A percentile compares a stretch with the other conserved stretches of the same genome.
Conservation (phyloP, 2,797 vertebrate species). For the Crax fasciolata region DNA sequence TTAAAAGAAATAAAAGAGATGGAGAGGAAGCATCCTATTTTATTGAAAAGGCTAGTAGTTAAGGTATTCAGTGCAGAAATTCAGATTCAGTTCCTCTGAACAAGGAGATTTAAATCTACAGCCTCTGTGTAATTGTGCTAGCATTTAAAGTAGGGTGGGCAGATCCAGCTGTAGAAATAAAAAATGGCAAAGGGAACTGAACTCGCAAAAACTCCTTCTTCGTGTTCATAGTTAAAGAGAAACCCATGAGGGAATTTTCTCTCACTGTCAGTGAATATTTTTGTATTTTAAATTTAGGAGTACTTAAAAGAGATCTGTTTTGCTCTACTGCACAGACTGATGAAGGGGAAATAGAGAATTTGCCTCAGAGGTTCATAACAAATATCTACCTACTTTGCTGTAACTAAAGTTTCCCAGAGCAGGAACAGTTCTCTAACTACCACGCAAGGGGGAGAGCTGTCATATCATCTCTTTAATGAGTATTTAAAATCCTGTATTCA, state of each 20-base stretch:
- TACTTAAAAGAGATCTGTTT: conserved; percentile 28
- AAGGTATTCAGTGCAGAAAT: not conserved
- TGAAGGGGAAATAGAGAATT: not conserved
- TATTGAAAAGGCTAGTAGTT: not conserved
- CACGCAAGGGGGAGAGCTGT: conserved; percentile 40
- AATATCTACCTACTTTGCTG: not conserved
- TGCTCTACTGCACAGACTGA: conserved; percentile 22
- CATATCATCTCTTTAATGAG: conserved; percentile 53
- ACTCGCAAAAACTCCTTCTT: not conserved
- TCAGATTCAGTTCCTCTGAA: not conserved
- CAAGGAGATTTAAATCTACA: not conserved
- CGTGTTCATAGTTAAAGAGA: not conserved
- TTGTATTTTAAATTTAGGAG: not conserved
- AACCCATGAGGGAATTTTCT: not conserved
- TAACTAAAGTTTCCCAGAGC: not conserved
- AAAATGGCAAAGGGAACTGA: not conserved
- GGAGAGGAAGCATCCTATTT: not conserved
- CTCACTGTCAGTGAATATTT: not conserved
- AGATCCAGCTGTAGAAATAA: not conserved
- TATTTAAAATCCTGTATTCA: conserved; percentile 47
- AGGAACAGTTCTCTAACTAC: conserved; percentile 16
- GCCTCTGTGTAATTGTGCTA: not conserved
- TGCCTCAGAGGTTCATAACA: conserved; percentile 24
- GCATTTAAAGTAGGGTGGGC: not conserved
- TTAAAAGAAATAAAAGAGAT: not conserved